phyloP scores from a whole-genome alignment of 2,888 invertebrate genomes.

The Zelleria hepariella region DNA sequence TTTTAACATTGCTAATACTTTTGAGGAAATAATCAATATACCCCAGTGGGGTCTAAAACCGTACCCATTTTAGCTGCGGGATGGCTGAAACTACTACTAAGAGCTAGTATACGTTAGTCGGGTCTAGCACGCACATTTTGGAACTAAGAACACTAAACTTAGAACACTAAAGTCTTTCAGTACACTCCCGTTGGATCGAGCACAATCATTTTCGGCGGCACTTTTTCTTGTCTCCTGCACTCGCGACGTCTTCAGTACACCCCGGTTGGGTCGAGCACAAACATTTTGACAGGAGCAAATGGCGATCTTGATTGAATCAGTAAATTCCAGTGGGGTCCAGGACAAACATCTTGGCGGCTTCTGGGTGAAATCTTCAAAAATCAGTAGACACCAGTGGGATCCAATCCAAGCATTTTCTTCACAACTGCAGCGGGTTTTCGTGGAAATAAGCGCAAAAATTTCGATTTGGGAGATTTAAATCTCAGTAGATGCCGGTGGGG shows the following conservation, averaged over 20 bases:
- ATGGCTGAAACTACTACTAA: constrained; percentile 18
- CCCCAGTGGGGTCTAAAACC: constrained; percentile 48
- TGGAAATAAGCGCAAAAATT: not conserved
- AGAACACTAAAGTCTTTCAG: constrained; percentile 30
- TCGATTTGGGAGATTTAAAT: not conserved
- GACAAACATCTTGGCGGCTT: constrained; percentile 43
- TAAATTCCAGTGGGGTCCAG: constrained; percentile 55
- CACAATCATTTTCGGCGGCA: constrained; percentile 44
- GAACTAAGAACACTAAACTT: constrained; percentile 26
- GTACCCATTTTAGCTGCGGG: constrained; percentile 32
- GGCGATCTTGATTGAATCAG: constrained; percentile 19
- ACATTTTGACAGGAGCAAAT: constrained; percentile 31
- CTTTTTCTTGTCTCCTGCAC: constrained; percentile 12
- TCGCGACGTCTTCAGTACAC: constrained; percentile 36
- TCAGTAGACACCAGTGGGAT: constrained; percentile 13
- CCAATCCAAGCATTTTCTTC: constrained; percentile 13
- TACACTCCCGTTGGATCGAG: constrained; percentile 64
- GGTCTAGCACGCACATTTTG: constrained; percentile 42
- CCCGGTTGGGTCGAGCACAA: constrained; percentile 53
- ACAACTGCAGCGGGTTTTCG: not conserved
- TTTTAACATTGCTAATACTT: not conserved
- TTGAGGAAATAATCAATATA: constrained; percentile 25
- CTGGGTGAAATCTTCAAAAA: not conserved
- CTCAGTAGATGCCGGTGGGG: constrained; percentile 59
- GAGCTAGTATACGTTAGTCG: constrained; percentile 44